These are phyloP conservation scores for Ellobius talpinus DNA, from an alignment of 2,113 vertebrate genomes.

Conservation along the genomic window DNA sequence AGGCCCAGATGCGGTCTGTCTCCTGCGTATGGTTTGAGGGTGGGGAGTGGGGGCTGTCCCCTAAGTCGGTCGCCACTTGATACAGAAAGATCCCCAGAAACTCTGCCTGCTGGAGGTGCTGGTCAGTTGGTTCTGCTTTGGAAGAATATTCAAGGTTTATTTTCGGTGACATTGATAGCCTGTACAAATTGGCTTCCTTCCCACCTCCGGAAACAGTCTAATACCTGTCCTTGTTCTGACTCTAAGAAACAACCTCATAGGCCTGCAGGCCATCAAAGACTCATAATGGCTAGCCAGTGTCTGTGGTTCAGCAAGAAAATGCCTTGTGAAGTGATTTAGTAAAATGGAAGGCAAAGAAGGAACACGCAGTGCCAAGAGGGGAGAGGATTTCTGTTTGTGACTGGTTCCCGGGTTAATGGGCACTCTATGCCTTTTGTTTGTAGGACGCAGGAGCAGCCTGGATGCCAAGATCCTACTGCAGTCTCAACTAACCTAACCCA, in stretches of 20 bases:
- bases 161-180: background rate
- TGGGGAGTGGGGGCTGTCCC: background rate
- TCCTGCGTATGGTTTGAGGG: accelerated
- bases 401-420: background rate
- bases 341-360: background rate
- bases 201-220: background rate
- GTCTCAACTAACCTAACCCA: no score
- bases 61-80: background rate
- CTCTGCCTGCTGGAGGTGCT: background rate
- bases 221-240: background rate
- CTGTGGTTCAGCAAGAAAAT: background rate
- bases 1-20: background rate
- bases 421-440: background rate
- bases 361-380: background rate
- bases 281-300: background rate
- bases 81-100: background rate
- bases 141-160: background rate
- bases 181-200: background rate
- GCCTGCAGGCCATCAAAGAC: background rate
- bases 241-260: background rate
- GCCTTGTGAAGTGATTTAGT: background rate
- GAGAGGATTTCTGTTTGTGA: background rate
- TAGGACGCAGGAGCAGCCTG: background rate
- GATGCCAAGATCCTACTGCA: background rate
- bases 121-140: background rate